Evolutionary conservation across 2,113 vertebrate species (phyloP).

Genomic region (Tylochromis polylepis): DNA sequence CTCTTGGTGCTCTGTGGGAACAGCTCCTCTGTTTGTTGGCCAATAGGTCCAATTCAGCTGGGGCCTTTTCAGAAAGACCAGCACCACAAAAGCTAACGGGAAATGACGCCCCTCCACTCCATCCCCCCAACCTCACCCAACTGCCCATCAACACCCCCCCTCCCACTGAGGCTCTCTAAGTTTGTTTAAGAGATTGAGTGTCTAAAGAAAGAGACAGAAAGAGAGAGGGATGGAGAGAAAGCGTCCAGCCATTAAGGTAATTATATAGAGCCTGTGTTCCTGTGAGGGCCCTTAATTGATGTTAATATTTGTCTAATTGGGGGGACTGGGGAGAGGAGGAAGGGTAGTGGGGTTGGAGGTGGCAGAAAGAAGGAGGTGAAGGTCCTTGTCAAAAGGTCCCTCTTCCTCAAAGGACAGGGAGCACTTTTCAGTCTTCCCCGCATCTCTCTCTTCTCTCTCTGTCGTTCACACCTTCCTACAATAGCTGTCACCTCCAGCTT

Average conservation of each 20-base stretch:
- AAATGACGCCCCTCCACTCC: conserved; percentile 10
- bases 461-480: conserved; percentile 68
- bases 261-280: conserved; percentile 99
- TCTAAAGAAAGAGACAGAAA: conserved; percentile 62
- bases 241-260: conserved; percentile 99
- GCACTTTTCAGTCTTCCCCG: conserved; percentile 49
- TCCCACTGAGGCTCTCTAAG: conserved; percentile 80
- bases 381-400: conserved; percentile 48
- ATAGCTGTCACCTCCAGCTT: conserved; percentile 64
- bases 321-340: conserved; percentile 82
- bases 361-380: conserved; percentile 23
- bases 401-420: conserved; percentile 56
- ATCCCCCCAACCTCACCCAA: background rate
- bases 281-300: conserved; percentile 99
- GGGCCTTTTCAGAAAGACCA: conserved; percentile 92
- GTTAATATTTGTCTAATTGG: conserved; percentile 99
- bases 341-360: background rate
- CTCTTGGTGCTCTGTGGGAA: conserved; percentile 82
- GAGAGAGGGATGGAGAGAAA: conserved; percentile 80
- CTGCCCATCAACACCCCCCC: conserved; percentile 15
- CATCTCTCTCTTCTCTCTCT: conserved; percentile 29
- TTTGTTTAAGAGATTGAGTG: conserved; percentile 70
- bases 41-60: conserved; percentile 98
- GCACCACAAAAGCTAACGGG: conserved; percentile 87
- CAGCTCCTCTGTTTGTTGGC: conserved; percentile 96